phyloP scores from a whole-genome alignment of 2,797 vertebrate genomes.

The Eidolon dupreanum region DNA sequence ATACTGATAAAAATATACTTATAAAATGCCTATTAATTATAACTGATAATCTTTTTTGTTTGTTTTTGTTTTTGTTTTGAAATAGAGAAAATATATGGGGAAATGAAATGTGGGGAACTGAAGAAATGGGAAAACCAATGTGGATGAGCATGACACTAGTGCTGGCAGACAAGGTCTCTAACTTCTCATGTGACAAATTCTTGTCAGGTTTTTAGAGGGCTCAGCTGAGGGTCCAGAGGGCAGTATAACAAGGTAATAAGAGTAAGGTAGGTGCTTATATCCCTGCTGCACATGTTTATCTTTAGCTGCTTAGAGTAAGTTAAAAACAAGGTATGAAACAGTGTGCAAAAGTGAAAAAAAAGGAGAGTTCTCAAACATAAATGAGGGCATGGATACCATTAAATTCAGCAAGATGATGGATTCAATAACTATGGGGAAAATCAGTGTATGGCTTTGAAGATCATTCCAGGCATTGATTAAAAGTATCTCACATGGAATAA shows the following conservation, averaged over 20 bases:
- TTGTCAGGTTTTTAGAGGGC: neutral
- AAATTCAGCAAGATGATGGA: neutral
- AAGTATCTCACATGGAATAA: neutral
- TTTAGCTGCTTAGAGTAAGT: neutral
- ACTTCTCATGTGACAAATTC: neutral
- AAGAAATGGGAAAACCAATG: neutral
- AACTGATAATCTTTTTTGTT: neutral
- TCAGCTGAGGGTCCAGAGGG: neutral
- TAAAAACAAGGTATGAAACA: neutral
- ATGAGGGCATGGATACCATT: neutral
- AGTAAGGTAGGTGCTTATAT: neutral
- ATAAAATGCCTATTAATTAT: neutral
- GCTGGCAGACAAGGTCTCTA: neutral
- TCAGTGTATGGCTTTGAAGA: neutral
- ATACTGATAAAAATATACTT: neutral
- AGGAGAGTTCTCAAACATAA: neutral
- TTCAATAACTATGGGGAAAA: neutral
- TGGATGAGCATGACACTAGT: neutral
- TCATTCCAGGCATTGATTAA: neutral
- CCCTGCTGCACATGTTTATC: neutral
- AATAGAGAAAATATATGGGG: neutral
- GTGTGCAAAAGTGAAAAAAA: neutral
- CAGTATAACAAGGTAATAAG: neutral
- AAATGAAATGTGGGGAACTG: neutral
- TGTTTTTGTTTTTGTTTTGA: neutral